Conservation (phyloP, 1,140 invertebrate species). For the Scaptodrosophila lebanonensis region DNA sequence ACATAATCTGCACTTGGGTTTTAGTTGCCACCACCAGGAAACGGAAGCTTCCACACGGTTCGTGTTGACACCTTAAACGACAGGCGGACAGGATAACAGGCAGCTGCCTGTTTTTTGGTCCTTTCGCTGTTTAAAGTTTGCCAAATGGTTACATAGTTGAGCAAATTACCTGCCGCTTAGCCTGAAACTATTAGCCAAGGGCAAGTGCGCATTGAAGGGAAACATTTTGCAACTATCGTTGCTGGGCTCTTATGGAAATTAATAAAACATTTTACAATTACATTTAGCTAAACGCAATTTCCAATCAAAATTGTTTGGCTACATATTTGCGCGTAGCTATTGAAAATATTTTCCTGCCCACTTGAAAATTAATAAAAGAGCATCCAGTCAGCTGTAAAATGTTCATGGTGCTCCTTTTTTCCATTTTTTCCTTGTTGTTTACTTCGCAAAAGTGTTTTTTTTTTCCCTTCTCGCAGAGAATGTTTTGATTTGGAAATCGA, state of each 20-base stretch:
- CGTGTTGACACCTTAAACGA: conserved; percentile 5
- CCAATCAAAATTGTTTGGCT: conserved; percentile 11
- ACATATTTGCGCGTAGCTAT: no score
- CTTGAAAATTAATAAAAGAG: conserved; percentile 44
- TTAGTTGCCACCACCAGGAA: no score
- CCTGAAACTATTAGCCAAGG: no score
- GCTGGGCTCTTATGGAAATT: no score
- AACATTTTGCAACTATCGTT: no score
- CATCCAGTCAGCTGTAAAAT: conserved; percentile 42
- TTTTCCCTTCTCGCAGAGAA: no score
- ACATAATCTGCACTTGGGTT: no score
- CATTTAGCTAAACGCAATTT: conserved; percentile 17
- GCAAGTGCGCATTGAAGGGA: no score
- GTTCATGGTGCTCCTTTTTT: conserved; percentile 9
- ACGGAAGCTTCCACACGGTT: conserved; percentile 11
- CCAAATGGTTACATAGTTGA: conserved; percentile 46
- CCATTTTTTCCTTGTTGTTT: background rate
- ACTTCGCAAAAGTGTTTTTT: no score
- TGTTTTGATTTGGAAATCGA: conserved; percentile 14
- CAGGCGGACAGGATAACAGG: conserved; percentile 5
- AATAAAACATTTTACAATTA: no score
- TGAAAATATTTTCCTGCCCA: conserved; percentile 2
- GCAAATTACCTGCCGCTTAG: conserved; percentile 3
- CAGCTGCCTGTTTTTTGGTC: conserved; percentile 30
- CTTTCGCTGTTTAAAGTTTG: conserved; percentile 22